Evolutionary conservation across 2,888 invertebrate species (phyloP).

Genomic region (Autographa gamma): DNA sequence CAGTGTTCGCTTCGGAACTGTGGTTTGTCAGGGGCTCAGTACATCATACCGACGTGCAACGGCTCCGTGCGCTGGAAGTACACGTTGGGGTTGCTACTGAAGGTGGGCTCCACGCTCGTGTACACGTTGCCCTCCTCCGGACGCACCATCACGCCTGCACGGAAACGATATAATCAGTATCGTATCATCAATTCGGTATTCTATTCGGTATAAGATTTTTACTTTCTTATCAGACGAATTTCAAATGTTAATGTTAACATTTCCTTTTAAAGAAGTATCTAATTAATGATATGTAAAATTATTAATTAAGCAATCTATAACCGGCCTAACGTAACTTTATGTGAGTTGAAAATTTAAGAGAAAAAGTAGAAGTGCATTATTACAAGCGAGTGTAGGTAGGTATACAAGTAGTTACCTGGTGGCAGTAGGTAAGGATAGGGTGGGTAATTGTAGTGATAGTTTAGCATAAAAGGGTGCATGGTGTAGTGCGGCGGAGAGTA

Average conservation of each 20-base stretch:
- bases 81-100: constrained; percentile 97
- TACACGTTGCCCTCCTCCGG: constrained; percentile 95
- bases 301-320: constrained; percentile 14
- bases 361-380: constrained; percentile 38
- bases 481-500: constrained; percentile 87
- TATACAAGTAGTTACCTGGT: constrained; percentile 79
- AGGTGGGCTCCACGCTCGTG: constrained; percentile 94
- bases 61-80: constrained; percentile 95
- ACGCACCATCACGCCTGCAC: constrained; percentile 92
- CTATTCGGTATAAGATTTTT: background rate
- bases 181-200: background rate
- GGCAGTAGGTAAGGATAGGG: constrained; percentile 85
- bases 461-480: constrained; percentile 83
- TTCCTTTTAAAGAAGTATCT: background rate
- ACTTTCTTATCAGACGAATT: background rate
- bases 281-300: background rate
- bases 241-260: background rate
- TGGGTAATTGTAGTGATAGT: constrained; percentile 86
- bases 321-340: constrained; percentile 18
- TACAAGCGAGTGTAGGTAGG: constrained; percentile 57
- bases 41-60: constrained; percentile 97
- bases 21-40: constrained; percentile 89
- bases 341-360: constrained; percentile 3
- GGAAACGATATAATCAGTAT: constrained; percentile 46
- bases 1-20: constrained; percentile 85